phyloP scores from a whole-genome alignment of 2,888 invertebrate species.

The Nemotelus pantherinus region DNA sequence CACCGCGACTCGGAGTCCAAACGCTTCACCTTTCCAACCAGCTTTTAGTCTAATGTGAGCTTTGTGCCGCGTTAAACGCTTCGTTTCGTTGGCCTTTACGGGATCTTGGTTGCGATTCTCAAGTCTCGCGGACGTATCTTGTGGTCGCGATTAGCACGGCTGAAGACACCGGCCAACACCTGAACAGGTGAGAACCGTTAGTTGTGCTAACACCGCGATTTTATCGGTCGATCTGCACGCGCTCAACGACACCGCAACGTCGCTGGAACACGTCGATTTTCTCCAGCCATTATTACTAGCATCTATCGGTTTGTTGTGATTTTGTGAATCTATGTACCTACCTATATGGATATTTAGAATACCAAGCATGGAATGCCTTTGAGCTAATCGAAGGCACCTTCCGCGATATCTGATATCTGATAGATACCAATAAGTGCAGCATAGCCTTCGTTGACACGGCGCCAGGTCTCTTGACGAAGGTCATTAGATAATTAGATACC shows the following conservation, averaged over 20 bases:
- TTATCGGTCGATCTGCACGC: constrained; percentile 1
- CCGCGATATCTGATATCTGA: too few relatives aligned
- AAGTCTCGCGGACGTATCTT: constrained; percentile 12
- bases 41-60: constrained; percentile 36
- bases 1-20: constrained; percentile 9
- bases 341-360: too few relatives aligned
- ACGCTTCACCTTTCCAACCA: constrained; percentile 28
- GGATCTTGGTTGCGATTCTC: constrained; percentile 6
- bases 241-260: constrained; percentile 1
- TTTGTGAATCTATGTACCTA: constrained; percentile 26
- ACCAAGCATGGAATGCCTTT: neutral
- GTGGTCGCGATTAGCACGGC: neutral
- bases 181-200: constrained; percentile 41
- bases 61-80: constrained; percentile 38
- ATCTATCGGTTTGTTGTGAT: constrained; percentile 33
- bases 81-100: constrained; percentile 28
- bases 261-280: neutral
- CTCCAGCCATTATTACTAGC: neutral
- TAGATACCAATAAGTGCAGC: neutral
- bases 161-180: constrained; percentile 32
- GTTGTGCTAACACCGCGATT: constrained; percentile 10
- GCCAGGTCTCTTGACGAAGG: neutral
- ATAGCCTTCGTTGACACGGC: neutral
- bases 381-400: neutral
- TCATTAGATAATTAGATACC: neutral